Evolutionary conservation across 2,113 vertebrate genomes (phyloP).

Genomic region (Leptobrachium ailaonicum): DNA sequence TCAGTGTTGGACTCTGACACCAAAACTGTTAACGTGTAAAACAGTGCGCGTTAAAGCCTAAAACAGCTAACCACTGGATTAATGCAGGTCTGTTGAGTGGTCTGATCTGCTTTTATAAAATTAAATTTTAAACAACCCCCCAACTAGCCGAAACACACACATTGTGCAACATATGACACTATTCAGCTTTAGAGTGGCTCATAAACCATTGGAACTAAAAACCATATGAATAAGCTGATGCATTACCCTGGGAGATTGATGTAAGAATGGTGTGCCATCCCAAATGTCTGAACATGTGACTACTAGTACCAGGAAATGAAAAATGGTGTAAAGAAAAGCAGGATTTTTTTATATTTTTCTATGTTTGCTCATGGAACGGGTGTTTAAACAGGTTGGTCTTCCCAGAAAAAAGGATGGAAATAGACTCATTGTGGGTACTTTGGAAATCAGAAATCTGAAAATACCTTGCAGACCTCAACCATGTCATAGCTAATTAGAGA

Average conservation of each 20-base stretch:
- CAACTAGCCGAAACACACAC: conserved; percentile 10
- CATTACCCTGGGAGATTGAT: not conserved
- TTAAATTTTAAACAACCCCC: conserved; percentile 61
- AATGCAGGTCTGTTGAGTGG: conserved; percentile 84
- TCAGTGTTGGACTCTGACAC: conserved; percentile 76
- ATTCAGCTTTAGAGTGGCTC: not conserved
- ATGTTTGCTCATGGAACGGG: not conserved
- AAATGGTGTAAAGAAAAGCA: not conserved
- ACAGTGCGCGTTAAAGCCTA: conserved; percentile 81
- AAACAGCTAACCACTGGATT: conserved; percentile 80
- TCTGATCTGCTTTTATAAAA: conserved; percentile 71
- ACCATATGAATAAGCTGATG: not conserved
- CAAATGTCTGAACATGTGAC: too few relatives aligned
- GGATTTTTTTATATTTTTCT: conserved; percentile 6
- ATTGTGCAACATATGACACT: conserved; percentile 47
- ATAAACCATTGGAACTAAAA: not conserved
- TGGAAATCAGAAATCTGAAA: conserved; percentile 14
- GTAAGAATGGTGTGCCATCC: not conserved
- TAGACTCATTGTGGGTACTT: conserved; percentile 17
- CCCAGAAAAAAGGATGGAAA: conserved; percentile 30
- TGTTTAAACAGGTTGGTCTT: conserved; percentile 6
- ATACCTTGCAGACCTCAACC: conserved; percentile 42
- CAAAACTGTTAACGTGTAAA: conserved; percentile 88
- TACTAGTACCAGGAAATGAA: too few relatives aligned
- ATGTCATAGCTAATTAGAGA: conserved; percentile 46